Evolutionary conservation across 2,797 vertebrate species (phyloP).

Genomic region (Philypnodon macrostomus): DNA sequence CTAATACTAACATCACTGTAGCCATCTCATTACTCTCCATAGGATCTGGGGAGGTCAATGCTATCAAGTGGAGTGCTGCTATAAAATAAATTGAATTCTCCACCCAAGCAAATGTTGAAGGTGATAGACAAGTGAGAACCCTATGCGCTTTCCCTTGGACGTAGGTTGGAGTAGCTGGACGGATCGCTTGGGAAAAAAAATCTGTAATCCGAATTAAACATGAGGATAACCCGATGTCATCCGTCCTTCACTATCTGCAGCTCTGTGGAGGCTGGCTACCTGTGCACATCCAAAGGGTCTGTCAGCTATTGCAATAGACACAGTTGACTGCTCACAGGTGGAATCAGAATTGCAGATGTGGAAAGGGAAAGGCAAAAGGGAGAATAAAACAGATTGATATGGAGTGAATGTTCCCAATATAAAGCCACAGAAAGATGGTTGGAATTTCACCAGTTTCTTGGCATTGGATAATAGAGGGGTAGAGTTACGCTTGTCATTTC

Average conservation of each 20-base stretch:
- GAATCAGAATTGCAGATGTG: conserved; percentile 78
- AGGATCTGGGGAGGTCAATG: conserved; percentile 67
- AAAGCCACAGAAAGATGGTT: conserved; percentile 35
- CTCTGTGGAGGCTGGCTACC: conserved; percentile 60
- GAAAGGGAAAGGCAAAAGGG: conserved; percentile 20
- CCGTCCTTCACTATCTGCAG: conserved; percentile 63
- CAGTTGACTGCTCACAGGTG: conserved; percentile 62
- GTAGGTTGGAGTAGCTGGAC: conserved; percentile 50
- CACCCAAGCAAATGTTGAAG: conserved; percentile 64
- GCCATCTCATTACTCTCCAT: conserved; percentile 71
- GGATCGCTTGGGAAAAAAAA: conserved; percentile 42
- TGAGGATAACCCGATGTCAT: conserved; percentile 64
- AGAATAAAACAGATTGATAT: conserved; percentile 46
- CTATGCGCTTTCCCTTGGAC: conserved; percentile 50
- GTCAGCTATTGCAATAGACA: conserved; percentile 72
- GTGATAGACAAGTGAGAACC: conserved; percentile 73
- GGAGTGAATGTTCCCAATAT: conserved; percentile 26
- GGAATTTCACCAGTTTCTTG: conserved; percentile 25
- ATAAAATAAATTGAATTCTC: conserved; percentile 80
- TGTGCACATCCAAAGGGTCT: conserved; percentile 64
- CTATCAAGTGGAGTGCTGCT: conserved; percentile 73
- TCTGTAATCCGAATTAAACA: conserved; percentile 76
- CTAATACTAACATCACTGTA: conserved; percentile 64
- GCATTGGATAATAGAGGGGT: conserved; percentile 40
- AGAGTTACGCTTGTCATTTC: conserved; percentile 38